Conservation (phyloP, 2,113 vertebrate genomes). For the Dunckerocampus dactyliophorus region DNA sequence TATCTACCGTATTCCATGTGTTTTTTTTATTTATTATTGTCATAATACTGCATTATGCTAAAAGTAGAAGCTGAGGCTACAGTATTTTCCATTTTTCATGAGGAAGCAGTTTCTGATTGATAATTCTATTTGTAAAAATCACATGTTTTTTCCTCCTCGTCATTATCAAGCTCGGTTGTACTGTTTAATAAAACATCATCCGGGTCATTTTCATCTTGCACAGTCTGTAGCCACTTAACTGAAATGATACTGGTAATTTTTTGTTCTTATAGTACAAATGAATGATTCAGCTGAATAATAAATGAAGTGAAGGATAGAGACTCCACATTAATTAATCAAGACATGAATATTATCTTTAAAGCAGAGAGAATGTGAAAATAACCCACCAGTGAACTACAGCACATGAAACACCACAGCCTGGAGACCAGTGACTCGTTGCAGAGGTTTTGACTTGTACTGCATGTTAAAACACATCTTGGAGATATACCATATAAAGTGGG, state of each 20-base stretch:
- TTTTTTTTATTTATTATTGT: not conserved
- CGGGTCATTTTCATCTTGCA: slow-evolving; percentile 66
- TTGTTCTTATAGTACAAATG: not conserved
- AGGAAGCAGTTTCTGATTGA: too few relatives aligned
- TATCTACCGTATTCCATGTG: not conserved
- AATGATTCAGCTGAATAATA: slow-evolving; percentile 7
- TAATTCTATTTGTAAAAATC: not conserved
- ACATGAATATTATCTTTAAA: slow-evolving; percentile 7
- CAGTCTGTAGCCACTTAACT: slow-evolving; percentile 65
- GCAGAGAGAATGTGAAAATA: slow-evolving; percentile 74
- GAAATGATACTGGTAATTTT: slow-evolving; percentile 74
- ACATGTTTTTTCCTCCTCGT: too few relatives aligned
- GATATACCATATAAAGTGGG: slow-evolving; percentile 63
- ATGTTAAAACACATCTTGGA: slow-evolving; percentile 22
- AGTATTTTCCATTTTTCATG: too few relatives aligned
- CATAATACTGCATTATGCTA: not conserved
- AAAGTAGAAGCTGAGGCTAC: too few relatives aligned
- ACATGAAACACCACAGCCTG: slow-evolving; percentile 70
- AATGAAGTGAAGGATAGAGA: not conserved
- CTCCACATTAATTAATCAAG: not conserved
- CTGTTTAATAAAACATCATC: too few relatives aligned
- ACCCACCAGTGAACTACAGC: slow-evolving; percentile 80
- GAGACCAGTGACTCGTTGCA: slow-evolving; percentile 49
- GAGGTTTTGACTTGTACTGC: too few relatives aligned
- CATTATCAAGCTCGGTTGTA: too few relatives aligned